Evolutionary conservation across 2,797 vertebrate genomes (phyloP).

Genomic region (Enteromius paludinosus): DNA sequence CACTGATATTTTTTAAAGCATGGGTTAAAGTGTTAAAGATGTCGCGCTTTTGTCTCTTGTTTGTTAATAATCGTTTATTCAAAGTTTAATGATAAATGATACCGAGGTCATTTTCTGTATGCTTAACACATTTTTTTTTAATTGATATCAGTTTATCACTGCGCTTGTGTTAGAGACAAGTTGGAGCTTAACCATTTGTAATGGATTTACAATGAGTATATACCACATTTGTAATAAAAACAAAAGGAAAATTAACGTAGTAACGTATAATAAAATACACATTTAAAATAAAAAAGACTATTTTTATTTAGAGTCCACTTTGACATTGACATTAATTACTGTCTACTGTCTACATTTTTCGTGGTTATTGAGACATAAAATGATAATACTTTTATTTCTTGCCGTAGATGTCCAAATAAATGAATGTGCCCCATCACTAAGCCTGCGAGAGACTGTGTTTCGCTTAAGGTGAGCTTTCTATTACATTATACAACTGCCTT

Average conservation of each 20-base stretch:
- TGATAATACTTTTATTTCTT: conserved; percentile 48
- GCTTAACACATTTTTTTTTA: not conserved
- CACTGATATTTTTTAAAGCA: not conserved
- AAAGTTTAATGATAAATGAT: not conserved
- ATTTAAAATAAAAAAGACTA: not conserved
- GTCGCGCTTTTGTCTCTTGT: not conserved
- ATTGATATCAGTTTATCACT: conserved; percentile 3
- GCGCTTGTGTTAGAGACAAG: not conserved
- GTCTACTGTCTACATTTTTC: conserved; percentile 1
- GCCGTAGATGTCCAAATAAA: conserved; percentile 74
- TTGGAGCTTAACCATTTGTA: not conserved
- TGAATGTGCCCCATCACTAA: conserved; percentile 66
- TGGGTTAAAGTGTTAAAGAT: not conserved
- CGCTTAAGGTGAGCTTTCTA: conserved; percentile 75
- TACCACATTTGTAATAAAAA: not conserved
- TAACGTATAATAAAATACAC: not conserved
- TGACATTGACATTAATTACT: not conserved
- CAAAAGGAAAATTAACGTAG: not conserved
- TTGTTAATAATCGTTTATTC: not conserved
- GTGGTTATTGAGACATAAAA: not conserved
- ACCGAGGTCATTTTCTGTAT: not conserved
- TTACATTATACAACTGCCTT: conserved; percentile 72
- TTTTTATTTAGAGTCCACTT: not conserved
- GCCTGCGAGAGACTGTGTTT: conserved; percentile 68
- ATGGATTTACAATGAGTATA: not conserved